Evolutionary conservation across 2,888 invertebrate genomes (phyloP).

Genomic region (Mythimna lalbum): DNA sequence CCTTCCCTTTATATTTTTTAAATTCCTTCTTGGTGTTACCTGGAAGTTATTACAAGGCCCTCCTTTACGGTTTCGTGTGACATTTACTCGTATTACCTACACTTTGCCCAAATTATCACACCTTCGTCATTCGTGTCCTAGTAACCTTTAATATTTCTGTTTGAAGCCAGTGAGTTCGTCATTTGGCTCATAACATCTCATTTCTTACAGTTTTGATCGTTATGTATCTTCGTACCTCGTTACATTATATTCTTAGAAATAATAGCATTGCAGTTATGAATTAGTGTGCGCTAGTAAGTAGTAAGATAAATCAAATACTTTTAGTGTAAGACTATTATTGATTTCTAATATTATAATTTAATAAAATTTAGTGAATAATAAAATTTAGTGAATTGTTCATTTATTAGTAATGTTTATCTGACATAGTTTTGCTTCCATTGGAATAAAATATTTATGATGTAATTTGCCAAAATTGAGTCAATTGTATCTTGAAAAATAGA

Average conservation of each 20-base stretch:
- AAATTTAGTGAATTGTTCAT: too few species aligned
- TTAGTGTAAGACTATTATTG: too few species aligned
- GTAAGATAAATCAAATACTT: not conserved
- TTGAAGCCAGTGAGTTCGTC: slow-evolving; percentile 16
- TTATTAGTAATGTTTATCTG: too few species aligned
- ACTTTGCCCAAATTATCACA: slow-evolving; percentile 29
- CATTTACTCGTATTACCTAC: slow-evolving; percentile 13
- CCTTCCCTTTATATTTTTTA: not conserved
- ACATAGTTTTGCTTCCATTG: too few species aligned
- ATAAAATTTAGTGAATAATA: too few species aligned
- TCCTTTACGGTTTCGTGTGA: not conserved
- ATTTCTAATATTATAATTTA: too few species aligned
- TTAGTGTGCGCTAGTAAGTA: not conserved
- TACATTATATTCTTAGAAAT: slow-evolving; percentile 7
- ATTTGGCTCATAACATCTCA: slow-evolving; percentile 22
- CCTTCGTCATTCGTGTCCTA: slow-evolving; percentile 34
- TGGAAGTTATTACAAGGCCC: not conserved
- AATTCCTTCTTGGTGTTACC: not conserved
- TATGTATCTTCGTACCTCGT: not conserved
- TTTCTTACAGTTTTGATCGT: slow-evolving; percentile 21
- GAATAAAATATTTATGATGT: too few species aligned
- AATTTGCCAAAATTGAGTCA: too few species aligned
- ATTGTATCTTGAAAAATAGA: too few species aligned
- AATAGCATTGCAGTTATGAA: not conserved
- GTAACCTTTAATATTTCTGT: slow-evolving; percentile 50